Conservation (phyloP, 2,888 invertebrate genomes). For the Alviniconcha strummeri region DNA sequence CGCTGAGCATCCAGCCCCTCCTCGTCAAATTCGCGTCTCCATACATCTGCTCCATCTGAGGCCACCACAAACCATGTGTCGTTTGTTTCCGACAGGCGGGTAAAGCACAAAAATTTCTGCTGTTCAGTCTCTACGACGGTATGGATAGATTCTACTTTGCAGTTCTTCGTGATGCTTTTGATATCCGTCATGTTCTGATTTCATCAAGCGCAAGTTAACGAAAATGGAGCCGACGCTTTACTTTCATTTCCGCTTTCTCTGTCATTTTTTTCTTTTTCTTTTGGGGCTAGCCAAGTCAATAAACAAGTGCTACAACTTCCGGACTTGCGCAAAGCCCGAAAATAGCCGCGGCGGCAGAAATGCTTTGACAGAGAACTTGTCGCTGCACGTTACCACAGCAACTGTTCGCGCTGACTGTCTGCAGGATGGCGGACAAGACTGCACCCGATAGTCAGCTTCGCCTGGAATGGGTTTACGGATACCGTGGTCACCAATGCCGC, state of each 20-base stretch:
- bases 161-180: constrained; percentile 46
- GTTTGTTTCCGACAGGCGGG: constrained; percentile 43
- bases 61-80: constrained; percentile 55
- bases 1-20: constrained; percentile 59
- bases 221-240: constrained; percentile 15
- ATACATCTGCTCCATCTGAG: constrained; percentile 64
- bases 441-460: constrained; percentile 70
- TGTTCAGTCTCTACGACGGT: constrained; percentile 48
- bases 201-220: neutral
- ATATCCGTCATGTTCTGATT: constrained; percentile 39
- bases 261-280: neutral
- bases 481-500: constrained; percentile 73
- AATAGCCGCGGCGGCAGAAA: constrained; percentile 25
- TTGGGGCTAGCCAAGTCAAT: no score
- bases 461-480: constrained; percentile 75
- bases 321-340: constrained; percentile 25
- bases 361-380: constrained; percentile 30
- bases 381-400: constrained; percentile 44
- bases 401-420: constrained; percentile 28
- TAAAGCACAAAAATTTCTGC: constrained; percentile 62
- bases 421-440: constrained; percentile 62
- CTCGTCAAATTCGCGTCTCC: constrained; percentile 58
- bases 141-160: constrained; percentile 55
- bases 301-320: constrained; percentile 5
- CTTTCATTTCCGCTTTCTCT: neutral